Base-by-base conservation (phyloP, 2,113 vertebrate genomes). In the Turdus rufiventris region DNA sequence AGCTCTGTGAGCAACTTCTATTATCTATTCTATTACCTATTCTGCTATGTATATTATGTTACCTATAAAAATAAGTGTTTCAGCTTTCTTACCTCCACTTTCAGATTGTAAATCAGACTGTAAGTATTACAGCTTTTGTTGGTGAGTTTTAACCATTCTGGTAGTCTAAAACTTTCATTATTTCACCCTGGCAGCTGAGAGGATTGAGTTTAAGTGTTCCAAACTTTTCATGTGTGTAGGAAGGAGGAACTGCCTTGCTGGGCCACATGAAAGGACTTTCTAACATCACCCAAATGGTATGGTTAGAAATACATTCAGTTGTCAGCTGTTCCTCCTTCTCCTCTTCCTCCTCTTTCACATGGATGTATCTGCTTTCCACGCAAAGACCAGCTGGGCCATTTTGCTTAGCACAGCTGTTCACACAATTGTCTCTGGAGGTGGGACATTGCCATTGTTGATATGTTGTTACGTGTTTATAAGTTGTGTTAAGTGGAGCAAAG, bases 171-270 rank as follows among this genome's bases (percentile, higher is more conserved):
- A 84, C 4, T 6, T 65, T 11, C 11, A 58, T 9, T 47, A 43
- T 47, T 79, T 68, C 47, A 51, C 16, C 3, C n/a, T 40, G 14
- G 48, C 14, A 75, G 15, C 19, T 6, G 19, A 45, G 51, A 66
- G 10, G 9, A 36, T 57, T 80, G 48, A 81, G 14, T 78, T 53
- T 62, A 56, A 61, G n/a, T 2, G 13, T 34, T 84, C 31, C 50
- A 60, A 2, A 48, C 1, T 38, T 61, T 29, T n/a, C 34, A 17
- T 3, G 20, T 61, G n/a, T 0, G 0, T 68, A 25, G 58, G 62
- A 85, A 73, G 45, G 53, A 80, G 45, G 34, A 60, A 36, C 8
- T 65, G 62, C 45, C 19, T 68, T 42, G 36, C 58, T n/a, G 31
- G 45, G 13, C 45, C 14, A 28, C n/a, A 9, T 61, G 76, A 57